Evolutionary conservation across 2,113 vertebrate species (phyloP), one percentile per base, ranked within the genome.

Genomic region (Thryonomys swinderianus): DNA sequence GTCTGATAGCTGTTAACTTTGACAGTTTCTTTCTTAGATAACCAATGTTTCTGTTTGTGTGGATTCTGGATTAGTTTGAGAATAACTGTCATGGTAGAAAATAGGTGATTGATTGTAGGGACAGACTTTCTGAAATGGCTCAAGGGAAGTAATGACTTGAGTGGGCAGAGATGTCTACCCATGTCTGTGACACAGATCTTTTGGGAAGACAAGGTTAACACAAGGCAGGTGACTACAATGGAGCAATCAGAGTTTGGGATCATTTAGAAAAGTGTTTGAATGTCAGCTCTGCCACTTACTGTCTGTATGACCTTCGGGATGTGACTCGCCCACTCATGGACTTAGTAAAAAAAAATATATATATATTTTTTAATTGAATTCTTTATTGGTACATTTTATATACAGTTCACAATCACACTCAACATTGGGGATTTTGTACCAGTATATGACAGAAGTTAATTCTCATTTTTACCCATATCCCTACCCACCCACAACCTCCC

Each of bases 1-100:
- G 87, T 2, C 85, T 53, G 79, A 74, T 57, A 95, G 92, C 91
- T 95, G 18, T 53, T n/a, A 94, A 96, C 5, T 0, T 74, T 48
- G 66, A 78, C 55, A 94, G 80, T 95, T 93, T 85, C 81, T 69
- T 97, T 87, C n/a, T 97, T 87, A 40, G 93, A 90, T 95, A 74
- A 88, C 91, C 21, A 66, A 1, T 90, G 2, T 48, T 83, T 84
- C 51, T 61, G 12, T 62, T 62, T 83, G 25, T 69, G 57, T 87
- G 32, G 64, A 73, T 20, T 87, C 27, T 90, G 71, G 64, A 8
- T 83, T 74, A 78, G 57, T 17, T n/a, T 81, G 57, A 88, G 66
- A 95, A 85, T 37, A 61, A 34, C 45, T 53, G 5, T 59, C 40
- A 9, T 94, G 48, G n/a, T 67, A 16, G 21, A 30, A 4, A 7